Base-by-base conservation (phyloP, 2,888 invertebrate genomes). In the Agonopterix alstromeriana region DNA sequence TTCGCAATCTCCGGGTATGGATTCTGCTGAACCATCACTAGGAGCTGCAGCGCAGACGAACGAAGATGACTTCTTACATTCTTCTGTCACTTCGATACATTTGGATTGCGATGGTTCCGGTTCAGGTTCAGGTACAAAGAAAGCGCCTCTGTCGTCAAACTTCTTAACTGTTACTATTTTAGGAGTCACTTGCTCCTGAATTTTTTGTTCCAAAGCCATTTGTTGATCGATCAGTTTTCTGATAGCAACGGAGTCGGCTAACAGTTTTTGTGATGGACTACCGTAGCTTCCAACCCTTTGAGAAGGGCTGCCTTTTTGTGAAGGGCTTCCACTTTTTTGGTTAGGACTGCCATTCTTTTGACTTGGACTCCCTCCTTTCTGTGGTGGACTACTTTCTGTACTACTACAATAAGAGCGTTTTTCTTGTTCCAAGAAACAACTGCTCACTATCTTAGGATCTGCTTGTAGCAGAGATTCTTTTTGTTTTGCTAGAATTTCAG, bases 401-500 rank as follows among this genome's bases (percentile, higher is more conserved):
- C 91, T 92, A 51, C 92, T 92, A 52, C 87, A 84, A 48, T 89
- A 89, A 1, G 86, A 87, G 1, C 89, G 76, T 60, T 85, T 88
- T 65, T 90, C 89, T 64, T 85, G 77, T 67, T 89, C 89, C 41
- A 90, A 69, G 63, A 90, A 89, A 66, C 77, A 73, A 12, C 86
- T 72, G 50, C 86, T 89, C 1, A 85, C 86, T 59, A 83, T 77
- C 60, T 89, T 89, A 10, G 89, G 89, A 57, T 92, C 92, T 2
- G 91, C 91, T 47, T 90, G 74, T 7, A 97, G 77, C 47, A 95
- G 73, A 12, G 94, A 94, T 64, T 96, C 97, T 73, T 97, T 97
- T 78, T 96, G 95, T 64, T 94, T 93, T 0, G 95, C 96, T 53
- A 94, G 92, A 43, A 94, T 90, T 84, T 97, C 97, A 47, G 95